Conservation (phyloP, 2,113 vertebrate species). For the Hyla sarda region DNA sequence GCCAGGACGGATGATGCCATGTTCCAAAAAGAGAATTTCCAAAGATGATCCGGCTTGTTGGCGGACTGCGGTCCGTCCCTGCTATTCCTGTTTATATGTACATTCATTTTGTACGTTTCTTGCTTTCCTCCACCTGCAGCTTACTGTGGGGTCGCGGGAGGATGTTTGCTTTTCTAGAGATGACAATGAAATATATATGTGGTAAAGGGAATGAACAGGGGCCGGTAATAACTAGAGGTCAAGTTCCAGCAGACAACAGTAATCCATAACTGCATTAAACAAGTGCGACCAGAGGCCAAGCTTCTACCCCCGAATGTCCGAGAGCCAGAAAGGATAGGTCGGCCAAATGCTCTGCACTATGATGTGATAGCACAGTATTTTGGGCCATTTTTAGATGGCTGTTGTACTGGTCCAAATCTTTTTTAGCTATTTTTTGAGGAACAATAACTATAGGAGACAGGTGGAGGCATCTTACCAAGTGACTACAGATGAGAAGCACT, state of each 20-base stretch:
- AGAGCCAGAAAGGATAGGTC: not conserved
- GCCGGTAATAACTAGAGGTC: not conserved
- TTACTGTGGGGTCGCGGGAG: slow-evolving; percentile 3
- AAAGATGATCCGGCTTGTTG: not conserved
- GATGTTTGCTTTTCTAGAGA: slow-evolving; percentile 19
- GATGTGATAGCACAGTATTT: too few species aligned
- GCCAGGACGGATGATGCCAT: not conserved
- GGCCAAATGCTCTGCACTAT: too few species aligned
- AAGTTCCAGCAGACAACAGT: not conserved
- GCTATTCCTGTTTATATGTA: not conserved
- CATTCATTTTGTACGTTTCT: not conserved
- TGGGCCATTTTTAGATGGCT: too few species aligned
- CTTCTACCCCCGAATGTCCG: not conserved
- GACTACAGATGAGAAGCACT: too few species aligned
- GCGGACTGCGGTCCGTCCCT: not conserved
- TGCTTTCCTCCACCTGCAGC: not conserved
- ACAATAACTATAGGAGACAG: too few species aligned
- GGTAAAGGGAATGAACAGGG: not conserved
- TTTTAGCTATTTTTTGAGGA: too few species aligned
- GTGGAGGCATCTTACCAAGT: too few species aligned
- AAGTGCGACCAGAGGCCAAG: not conserved
- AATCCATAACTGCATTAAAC: not conserved
- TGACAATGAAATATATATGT: not conserved
- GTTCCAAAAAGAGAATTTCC: not conserved
- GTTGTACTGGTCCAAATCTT: too few species aligned